Base-by-base conservation (phyloP, 2,888 invertebrate genomes). In the Fragum whitleyi region DNA sequence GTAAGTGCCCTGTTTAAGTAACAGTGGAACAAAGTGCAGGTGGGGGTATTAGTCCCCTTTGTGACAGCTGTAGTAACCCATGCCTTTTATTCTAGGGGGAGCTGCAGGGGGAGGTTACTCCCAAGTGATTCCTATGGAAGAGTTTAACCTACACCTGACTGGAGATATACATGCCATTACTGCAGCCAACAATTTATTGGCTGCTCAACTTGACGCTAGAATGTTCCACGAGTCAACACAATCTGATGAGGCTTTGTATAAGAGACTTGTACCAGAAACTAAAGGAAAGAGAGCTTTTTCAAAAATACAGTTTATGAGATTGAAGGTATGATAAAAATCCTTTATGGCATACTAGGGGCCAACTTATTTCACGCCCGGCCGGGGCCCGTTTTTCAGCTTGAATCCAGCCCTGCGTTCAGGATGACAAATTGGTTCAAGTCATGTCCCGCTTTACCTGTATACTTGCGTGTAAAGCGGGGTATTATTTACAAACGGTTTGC, bases 81-180 rank as follows among this genome's bases (percentile, higher is more conserved):
- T n/a, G n/a, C n/a, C n/a, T n/a, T n/a, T n/a, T 47, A 47, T 1
- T 29, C n/a, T 70, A 96, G 96, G 98, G 69, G 99, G 99, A 32
- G 99, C 99, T 1, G 99, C 99, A 9, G 99, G 99, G 1, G 99
- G 99, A 23, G 99, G 99, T 2, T 99, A 99, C 94, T 97, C 99
- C 0, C 95, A 97, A 95, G 97, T 97, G 0, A 99, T 99, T 87
- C 99, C 99, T 0, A 99, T 99, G 99, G 99, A 99, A 94, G 99
- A 99, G 91, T 99, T 99, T 94, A 99, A 99, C 95, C 95, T 99
- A 0, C 99, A 99, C 94, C 95, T 99, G 87, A 99, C 99, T 0
- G 95, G 99, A 0, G 99, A 99, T 93, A 99, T 99, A 90, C 99
- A 99, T 94, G 99, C 99, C 0, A 97, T 99, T n/a, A 97, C 97